A percentile compares a stretch with the other conserved stretches of the same genome.
phyloP scores from a whole-genome alignment of 2,113 vertebrate species.

The Mirza zaza region DNA sequence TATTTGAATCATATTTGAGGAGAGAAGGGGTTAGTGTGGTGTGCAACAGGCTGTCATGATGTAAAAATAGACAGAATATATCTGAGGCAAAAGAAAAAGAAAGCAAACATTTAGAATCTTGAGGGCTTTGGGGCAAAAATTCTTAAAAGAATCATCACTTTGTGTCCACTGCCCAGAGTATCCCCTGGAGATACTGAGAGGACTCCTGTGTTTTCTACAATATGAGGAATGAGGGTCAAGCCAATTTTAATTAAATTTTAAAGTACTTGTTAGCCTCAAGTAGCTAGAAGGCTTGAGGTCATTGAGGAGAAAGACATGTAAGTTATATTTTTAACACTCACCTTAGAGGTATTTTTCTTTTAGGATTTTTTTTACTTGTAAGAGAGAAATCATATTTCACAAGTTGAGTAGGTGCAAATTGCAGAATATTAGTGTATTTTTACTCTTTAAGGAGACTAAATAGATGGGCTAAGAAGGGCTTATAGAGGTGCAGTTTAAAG shows the following conservation, averaged over 20 bases:
- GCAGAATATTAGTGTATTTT: neutral
- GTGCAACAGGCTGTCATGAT: neutral
- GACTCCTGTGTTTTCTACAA: neutral
- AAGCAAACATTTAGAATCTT: neutral
- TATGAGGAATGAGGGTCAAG: neutral
- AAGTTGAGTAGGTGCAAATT: neutral
- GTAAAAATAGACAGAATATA: neutral
- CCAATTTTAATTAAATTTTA: conserved; percentile 18
- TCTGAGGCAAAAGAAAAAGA: neutral
- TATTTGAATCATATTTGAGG: neutral
- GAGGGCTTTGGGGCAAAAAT: neutral
- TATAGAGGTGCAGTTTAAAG: neutral
- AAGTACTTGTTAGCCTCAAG: neutral
- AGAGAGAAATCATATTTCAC: neutral
- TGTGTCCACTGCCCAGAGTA: neutral
- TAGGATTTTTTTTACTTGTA: neutral
- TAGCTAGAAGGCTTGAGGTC: neutral
- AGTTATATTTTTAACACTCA: neutral
- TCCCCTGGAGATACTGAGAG: neutral
- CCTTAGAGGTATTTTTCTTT: neutral
- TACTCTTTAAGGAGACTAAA: neutral
- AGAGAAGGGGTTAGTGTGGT: neutral
- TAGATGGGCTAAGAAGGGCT: neutral
- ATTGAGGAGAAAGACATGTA: neutral
- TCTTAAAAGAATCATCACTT: neutral